Evolutionary conservation across 2,888 invertebrate species (phyloP), one percentile per base, ranked within the genome.

Genomic region (Cistogaster globosa): DNA sequence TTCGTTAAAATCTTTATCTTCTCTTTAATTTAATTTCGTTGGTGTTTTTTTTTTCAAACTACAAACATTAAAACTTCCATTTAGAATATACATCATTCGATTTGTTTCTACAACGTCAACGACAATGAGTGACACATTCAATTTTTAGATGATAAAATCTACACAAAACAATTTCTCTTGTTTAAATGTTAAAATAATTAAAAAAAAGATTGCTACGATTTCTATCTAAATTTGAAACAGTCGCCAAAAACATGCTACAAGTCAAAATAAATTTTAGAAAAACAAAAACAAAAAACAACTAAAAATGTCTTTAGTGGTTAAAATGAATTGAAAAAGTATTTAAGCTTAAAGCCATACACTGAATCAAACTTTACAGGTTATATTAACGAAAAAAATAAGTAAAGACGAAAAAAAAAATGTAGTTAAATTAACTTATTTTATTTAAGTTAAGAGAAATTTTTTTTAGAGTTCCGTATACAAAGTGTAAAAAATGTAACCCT

Each of bases 181-280:
- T 72, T 42, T 14, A 42, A 1, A 26, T 20, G 3, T 38, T 7
- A 14, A 48, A 32, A 18, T 16, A 68, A 11, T 11, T 26, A 12
- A 20, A 11, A 53, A 71, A 42, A 36, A 16, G 2, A 4, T 32
- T 32, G 2, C 32, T 32, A 32, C 32, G 32, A 32, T 32, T 32
- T 2, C 6, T 32, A 63, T 1, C 22, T 57, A 12, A 11, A 51
- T 32, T 18, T 12, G 36, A 12, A 51, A 57, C 3, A 45, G 74
- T 72, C 77, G 69, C 68, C 74, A 85, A 82, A 74, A 69, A 14
- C 69, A 75, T 81, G 69, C 81, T 51, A 62, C 60, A 55, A 79
- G 53, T 75, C 45, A 58, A 63, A 68, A 75, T 75, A 74, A 45
- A 78, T 75, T 83, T 32, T 3, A 16, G 18, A 42, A n/a, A n/a